These are phyloP conservation scores for Propithecus coquereli DNA, from an alignment of 2,113 vertebrate genomes.

Conservation along the genomic window DNA sequence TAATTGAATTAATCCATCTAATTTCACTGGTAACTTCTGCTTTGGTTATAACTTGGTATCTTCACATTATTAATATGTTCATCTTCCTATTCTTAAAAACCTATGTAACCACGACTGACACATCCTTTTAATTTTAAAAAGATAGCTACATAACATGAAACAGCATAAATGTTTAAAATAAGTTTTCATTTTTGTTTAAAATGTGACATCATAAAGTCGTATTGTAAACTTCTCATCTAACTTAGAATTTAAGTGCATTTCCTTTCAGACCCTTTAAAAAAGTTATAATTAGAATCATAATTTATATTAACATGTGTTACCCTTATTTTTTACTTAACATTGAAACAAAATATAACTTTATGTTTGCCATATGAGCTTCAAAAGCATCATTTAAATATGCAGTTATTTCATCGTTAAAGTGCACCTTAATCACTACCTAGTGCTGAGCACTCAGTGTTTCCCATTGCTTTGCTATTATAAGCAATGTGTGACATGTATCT, in stretches of 20 bases:
- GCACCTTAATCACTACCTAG: neutral
- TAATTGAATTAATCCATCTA: neutral
- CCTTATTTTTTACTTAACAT: slow-evolving; percentile 20
- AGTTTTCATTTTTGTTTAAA: slow-evolving; percentile 20
- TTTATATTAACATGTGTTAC: slow-evolving; percentile 15
- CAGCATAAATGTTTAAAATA: neutral
- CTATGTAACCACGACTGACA: neutral
- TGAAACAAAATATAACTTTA: slow-evolving; percentile 44
- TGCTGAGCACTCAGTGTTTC: neutral
- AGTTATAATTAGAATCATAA: slow-evolving; percentile 5
- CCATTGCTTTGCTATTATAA: slow-evolving; percentile 7
- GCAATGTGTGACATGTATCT: neutral
- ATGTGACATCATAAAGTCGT: neutral
- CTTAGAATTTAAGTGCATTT: slow-evolving; percentile 18
- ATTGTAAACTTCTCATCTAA: neutral
- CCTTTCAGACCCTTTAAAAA: neutral
- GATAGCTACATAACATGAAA: neutral
- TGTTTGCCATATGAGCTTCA: slow-evolving; percentile 3
- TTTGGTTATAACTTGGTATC: neutral
- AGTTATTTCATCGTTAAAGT: slow-evolving; percentile 24
- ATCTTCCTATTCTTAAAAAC: neutral
- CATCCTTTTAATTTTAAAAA: slow-evolving; percentile 30
- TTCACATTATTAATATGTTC: neutral
- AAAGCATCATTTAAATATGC: neutral
- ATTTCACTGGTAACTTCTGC: neutral